Evolutionary conservation across 2,888 invertebrate genomes (phyloP).

Genomic region (Platerodrilus igneus): DNA sequence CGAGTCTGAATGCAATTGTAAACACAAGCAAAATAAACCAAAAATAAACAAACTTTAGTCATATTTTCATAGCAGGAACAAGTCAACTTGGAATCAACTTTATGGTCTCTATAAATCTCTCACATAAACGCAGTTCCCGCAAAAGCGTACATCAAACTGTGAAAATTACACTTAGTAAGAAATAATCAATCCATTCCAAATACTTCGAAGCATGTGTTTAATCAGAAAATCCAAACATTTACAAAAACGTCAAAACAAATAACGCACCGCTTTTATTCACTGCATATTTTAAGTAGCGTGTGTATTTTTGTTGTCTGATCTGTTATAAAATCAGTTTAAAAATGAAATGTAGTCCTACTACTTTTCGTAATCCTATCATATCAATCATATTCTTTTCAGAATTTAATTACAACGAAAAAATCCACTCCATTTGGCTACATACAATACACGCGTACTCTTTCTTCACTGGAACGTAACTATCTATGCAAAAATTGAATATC

Average conservation of each 20-base stretch:
- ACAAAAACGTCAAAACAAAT: conserved; percentile 45
- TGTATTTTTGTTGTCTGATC: conserved; percentile 24
- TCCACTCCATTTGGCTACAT: too few relatives aligned
- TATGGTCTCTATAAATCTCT: conserved; percentile 24
- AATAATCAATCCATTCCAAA: conserved; percentile 41
- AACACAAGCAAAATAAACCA: conserved; percentile 29
- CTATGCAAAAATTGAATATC: too few relatives aligned
- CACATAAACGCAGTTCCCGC: conserved; percentile 15
- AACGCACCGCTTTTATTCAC: conserved; percentile 35
- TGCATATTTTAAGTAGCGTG: conserved; percentile 32
- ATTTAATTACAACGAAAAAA: too few relatives aligned
- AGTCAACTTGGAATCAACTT: conserved; percentile 30
- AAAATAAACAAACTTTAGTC: conserved; percentile 32
- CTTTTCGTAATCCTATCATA: too few relatives aligned
- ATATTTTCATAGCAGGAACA: conserved; percentile 32
- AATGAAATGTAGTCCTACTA: conserved; percentile 13
- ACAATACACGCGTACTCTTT: too few relatives aligned
- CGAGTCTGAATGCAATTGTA: conserved; percentile 24
- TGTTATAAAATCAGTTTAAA: conserved; percentile 21
- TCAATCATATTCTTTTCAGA: too few relatives aligned
- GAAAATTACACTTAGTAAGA: conserved; percentile 23
- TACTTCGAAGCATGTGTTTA: conserved; percentile 39
- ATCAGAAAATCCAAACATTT: conserved; percentile 46
- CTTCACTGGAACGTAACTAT: too few relatives aligned
- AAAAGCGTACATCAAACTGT: conserved; percentile 19